Percentiles rank a stretch among this genome's conserved stretches.
Conservation (phyloP, 2,888 invertebrate genomes). For the Siphonodentalium dalli region DNA sequence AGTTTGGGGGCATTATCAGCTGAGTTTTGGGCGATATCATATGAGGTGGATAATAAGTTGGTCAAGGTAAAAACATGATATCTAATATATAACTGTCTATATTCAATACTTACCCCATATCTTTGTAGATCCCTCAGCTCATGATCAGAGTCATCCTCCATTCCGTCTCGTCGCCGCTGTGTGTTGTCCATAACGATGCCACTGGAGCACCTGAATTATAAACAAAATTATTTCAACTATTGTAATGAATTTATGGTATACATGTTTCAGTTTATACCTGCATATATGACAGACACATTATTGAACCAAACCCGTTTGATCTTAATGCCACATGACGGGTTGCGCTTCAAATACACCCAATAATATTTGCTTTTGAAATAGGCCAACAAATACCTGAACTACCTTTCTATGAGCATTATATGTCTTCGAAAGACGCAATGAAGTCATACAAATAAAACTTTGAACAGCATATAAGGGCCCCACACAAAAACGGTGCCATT, state of each 20-base stretch:
- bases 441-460: no score
- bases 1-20: no score
- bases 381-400: no score
- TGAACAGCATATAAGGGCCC: no score
- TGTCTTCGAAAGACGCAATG: no score
- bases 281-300: no score
- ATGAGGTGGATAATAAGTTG: not conserved
- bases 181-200: constrained; percentile 59
- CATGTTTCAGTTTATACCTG: not conserved
- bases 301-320: no score
- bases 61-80: not conserved
- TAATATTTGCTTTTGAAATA: no score
- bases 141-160: constrained; percentile 60
- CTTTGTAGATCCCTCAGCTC: constrained; percentile 59
- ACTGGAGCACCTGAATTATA: constrained; percentile 51
- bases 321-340: no score
- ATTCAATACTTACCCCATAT: constrained; percentile 39
- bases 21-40: not conserved
- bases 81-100: not conserved
- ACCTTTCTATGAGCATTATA: no score
- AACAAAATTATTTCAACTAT: not conserved
- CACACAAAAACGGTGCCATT: no score
- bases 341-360: no score
- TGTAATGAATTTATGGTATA: not conserved
- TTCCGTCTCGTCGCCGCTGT: constrained; percentile 47